Percentiles rank a stretch among this genome's conserved stretches.
Evolutionary conservation across 2,888 invertebrate genomes (phyloP).

Genomic region (Aleiodes alternator): DNA sequence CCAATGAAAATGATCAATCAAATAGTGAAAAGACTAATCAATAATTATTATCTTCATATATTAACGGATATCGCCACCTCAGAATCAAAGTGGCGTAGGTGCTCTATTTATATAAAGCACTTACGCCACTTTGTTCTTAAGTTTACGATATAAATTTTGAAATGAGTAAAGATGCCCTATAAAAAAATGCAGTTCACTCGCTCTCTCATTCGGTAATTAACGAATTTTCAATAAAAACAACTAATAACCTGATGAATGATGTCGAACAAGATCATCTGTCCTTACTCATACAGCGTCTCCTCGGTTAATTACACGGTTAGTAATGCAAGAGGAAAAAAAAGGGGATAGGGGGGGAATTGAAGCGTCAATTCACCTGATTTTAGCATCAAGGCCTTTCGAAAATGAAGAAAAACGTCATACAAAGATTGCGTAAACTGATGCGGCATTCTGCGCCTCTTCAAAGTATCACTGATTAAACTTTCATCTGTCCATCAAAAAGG

Average conservation of each 20-base stretch:
- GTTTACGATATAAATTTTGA: no score
- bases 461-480: conserved; percentile 43
- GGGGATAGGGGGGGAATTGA: not conserved
- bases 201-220: not conserved
- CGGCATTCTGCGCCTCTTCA: conserved; percentile 6
- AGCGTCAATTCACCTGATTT: conserved; percentile 42
- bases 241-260: conserved; percentile 14
- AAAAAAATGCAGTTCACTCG: not conserved
- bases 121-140: no score
- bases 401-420: conserved; percentile 12
- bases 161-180: no score
- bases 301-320: conserved; percentile 46
- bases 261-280: conserved; percentile 23
- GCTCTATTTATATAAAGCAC: no score
- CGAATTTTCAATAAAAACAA: conserved; percentile 49
- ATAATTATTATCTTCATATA: no score
- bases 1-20: no score
- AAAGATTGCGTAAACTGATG: conserved; percentile 40
- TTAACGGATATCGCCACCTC: not conserved
- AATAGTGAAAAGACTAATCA: no score
- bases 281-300: conserved; percentile 41
- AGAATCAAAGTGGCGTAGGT: no score
- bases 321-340: not conserved
- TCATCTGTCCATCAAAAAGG: conserved; percentile 46
- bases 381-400: conserved; percentile 28